These are phyloP conservation scores for Drosophila willistoni DNA, from an alignment of 1,140 invertebrate species.

Conservation along the genomic window DNA sequence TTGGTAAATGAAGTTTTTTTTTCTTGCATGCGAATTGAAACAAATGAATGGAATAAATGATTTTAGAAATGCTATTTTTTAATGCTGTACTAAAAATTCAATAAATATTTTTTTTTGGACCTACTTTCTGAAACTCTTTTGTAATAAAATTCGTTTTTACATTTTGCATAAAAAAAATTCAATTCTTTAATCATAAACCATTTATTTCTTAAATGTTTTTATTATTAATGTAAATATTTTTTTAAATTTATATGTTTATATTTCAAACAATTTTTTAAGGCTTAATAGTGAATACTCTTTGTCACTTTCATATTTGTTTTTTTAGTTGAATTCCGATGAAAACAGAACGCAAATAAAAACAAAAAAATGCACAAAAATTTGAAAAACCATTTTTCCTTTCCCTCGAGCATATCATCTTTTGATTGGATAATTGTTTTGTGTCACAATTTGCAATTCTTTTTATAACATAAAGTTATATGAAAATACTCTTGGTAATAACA, in stretches of 20 bases:
- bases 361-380: not conserved
- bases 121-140: too few species aligned
- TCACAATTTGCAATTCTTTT: constrained; percentile 17
- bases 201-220: too few species aligned
- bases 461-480: not conserved
- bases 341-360: not conserved
- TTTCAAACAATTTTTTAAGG: not conserved
- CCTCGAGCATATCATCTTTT: not conserved
- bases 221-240: too few species aligned
- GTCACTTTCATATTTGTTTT: not conserved
- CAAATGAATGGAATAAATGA: too few species aligned
- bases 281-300: not conserved
- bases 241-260: too few species aligned
- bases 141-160: too few species aligned
- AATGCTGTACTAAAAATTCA: too few species aligned
- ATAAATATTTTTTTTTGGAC: too few species aligned
- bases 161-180: too few species aligned
- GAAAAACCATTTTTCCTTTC: not conserved
- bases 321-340: not conserved
- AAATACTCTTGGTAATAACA: constrained; percentile 28
- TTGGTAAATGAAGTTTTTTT: not conserved
- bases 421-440: constrained; percentile 24
- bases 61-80: too few species aligned
- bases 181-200: too few species aligned
- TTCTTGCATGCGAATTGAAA: not conserved